These are phyloP conservation scores for Zingel zingel DNA, from an alignment of 2,113 vertebrate species.

Conservation along the genomic window DNA sequence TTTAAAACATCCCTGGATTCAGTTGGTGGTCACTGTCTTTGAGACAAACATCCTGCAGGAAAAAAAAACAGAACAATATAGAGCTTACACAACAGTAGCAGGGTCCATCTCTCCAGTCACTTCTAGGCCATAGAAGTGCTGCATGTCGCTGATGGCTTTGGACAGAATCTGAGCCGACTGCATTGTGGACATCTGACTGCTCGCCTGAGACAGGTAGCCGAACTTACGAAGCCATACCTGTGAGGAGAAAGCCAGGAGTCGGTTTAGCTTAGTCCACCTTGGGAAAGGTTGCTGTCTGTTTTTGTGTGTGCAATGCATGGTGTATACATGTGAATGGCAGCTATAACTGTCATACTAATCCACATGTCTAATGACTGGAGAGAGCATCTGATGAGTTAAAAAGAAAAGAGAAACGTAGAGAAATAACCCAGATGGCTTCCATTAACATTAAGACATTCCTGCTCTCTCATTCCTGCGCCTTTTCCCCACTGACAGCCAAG, in stretches of 20 bases:
- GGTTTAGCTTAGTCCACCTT: not conserved
- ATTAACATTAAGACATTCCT: conserved; percentile 72
- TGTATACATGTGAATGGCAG: conserved; percentile 2
- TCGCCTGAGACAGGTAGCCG: conserved; percentile 93
- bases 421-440: conserved; percentile 73
- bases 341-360: conserved; percentile 4
- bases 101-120: conserved; percentile 90
- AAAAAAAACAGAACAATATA: not conserved
- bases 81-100: conserved; percentile 88
- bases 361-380: conserved; percentile 14
- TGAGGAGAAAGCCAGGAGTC: not conserved
- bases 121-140: conserved; percentile 93
- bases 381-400: conserved; percentile 54
- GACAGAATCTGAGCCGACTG: conserved; percentile 93
- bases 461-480: conserved; percentile 44
- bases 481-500: conserved; percentile 40
- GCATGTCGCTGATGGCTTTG: conserved; percentile 92
- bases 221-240: conserved; percentile 95
- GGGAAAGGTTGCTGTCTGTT: not conserved
- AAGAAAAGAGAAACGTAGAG: conserved; percentile 42
- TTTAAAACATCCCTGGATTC: not conserved
- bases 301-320: not conserved
- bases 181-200: conserved; percentile 95
- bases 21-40: not conserved
- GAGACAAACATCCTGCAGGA: not conserved